These are phyloP conservation scores for Ochropleura plecta DNA, from an alignment of 2,888 invertebrate genomes.

Conservation along the genomic window DNA sequence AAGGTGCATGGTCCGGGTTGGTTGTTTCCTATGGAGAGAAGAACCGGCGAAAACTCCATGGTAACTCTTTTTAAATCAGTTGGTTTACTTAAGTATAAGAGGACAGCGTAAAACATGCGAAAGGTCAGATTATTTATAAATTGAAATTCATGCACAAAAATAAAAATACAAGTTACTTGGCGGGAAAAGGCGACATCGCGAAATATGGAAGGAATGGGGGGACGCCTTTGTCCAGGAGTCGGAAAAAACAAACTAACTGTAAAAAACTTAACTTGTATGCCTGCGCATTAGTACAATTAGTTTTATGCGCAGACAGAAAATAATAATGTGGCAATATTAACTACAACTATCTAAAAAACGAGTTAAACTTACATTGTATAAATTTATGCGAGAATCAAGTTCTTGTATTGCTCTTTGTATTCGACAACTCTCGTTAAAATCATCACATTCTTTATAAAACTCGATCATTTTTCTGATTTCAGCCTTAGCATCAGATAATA, in stretches of 20 bases:
- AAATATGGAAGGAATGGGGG: too few relatives aligned
- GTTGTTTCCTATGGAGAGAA: too few relatives aligned
- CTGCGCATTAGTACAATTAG: too few relatives aligned
- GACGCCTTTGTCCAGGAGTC: too few relatives aligned
- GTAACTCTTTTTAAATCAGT: too few relatives aligned
- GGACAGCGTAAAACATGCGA: conserved; percentile 14
- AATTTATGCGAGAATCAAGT: conserved; percentile 68
- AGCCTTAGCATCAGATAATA: conserved; percentile 63
- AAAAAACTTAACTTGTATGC: too few relatives aligned
- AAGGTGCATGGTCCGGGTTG: too few relatives aligned
- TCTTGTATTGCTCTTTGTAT: conserved; percentile 55
- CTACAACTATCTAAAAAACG: background rate
- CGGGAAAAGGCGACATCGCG: too few relatives aligned
- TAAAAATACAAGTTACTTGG: background rate
- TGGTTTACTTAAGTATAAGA: too few relatives aligned
- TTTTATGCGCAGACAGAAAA: background rate
- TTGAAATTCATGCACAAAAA: background rate
- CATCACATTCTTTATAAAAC: conserved; percentile 38
- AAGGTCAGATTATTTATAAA: background rate
- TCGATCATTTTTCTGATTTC: conserved; percentile 63
- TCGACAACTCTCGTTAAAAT: conserved; percentile 18
- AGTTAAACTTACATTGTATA: conserved; percentile 73
- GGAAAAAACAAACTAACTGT: too few relatives aligned
- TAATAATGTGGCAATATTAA: background rate
- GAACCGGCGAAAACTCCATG: too few relatives aligned